Percentiles rank a stretch among this genome's conserved stretches.
Evolutionary conservation across 2,888 invertebrate genomes (phyloP).

Genomic region (Heteromyza rotundicornis): DNA sequence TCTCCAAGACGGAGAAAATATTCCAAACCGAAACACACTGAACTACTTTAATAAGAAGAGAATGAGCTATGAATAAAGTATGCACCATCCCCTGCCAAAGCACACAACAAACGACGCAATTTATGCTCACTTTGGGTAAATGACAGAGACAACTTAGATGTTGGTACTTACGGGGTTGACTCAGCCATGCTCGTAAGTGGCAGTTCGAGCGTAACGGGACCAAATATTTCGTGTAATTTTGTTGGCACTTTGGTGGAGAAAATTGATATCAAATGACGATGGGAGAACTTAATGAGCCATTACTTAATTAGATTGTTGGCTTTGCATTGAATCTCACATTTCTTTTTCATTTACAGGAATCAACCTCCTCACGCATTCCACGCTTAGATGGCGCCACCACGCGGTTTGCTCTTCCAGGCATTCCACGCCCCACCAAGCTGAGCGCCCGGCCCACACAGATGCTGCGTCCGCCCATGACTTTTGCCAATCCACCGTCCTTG

Average conservation of each 20-base stretch:
- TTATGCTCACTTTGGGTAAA: slow-evolving; percentile 9
- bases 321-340: background rate
- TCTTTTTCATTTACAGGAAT: slow-evolving; percentile 44
- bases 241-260: background rate
- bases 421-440: slow-evolving; percentile 4
- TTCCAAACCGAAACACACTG: too few species aligned
- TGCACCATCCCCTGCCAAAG: slow-evolving; percentile 27
- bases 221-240: background rate
- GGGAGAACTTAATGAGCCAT: background rate
- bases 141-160: background rate
- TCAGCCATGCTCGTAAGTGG: background rate
- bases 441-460: slow-evolving; percentile 39
- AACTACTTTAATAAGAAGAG: too few species aligned
- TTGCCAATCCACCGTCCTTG: background rate
- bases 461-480: slow-evolving; percentile 43
- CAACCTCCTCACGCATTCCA: slow-evolving; percentile 56
- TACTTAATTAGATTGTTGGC: slow-evolving; percentile 3
- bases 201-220: too few species aligned
- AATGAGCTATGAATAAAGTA: too few species aligned
- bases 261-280: background rate
- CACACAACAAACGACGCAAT: slow-evolving; percentile 33
- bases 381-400: slow-evolving; percentile 55
- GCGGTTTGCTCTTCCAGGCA: slow-evolving; percentile 56
- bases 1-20: too few species aligned
- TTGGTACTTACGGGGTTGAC: slow-evolving; percentile 1